Base-by-base conservation (phyloP, 2,888 invertebrate genomes). In the Stenichneumon culpator region DNA sequence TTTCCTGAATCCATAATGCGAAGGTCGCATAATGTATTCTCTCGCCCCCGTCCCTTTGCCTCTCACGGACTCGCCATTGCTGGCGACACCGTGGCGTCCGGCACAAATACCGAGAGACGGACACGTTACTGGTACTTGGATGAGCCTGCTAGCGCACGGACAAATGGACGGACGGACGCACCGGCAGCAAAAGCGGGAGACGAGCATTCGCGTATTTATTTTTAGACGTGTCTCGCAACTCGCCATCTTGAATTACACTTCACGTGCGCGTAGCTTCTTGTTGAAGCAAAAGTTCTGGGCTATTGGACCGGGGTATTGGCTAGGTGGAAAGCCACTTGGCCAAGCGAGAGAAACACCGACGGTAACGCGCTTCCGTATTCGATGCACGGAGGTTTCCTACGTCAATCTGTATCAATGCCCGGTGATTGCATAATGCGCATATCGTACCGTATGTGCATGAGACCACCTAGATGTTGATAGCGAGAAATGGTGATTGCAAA, bases 41-140 rank as follows among this genome's bases (percentile, higher is more conserved):
- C 74, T 79, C 86, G 79, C 79, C 79, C 79, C 77, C 63, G 36
- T 54, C 79, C 28, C 67, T 75, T 65, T 79, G 67, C 50, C 25
- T 39, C 47, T 69, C 52, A 68, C 28, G 73, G 69, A 84, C 79
- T 82, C 78, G 75, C 78, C 83, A 79, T 83, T 25, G 83, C 54
- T 73, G 90, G 91, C 90, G 91, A 91, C 90, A 87, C 86, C 87
- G 89, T 86, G 90, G 89, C 91, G 90, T 88, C 88, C 89, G 89
- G 85, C 90, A 90, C 89, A 89, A 90, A 91, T 91, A 91, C 89
- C 89, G 87, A 78, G 79, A 83, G 84, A 78, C 75, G 65, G 47
- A 68, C 70, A 68, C 70, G 70, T 79, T 72, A 72, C 69, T 67
- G 69, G 32, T 70, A 83, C 47, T 36, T 19, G 44, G 63, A n/a